phyloP scores from a whole-genome alignment of 1,140 invertebrate genomes.

The Vanessa atalanta region DNA sequence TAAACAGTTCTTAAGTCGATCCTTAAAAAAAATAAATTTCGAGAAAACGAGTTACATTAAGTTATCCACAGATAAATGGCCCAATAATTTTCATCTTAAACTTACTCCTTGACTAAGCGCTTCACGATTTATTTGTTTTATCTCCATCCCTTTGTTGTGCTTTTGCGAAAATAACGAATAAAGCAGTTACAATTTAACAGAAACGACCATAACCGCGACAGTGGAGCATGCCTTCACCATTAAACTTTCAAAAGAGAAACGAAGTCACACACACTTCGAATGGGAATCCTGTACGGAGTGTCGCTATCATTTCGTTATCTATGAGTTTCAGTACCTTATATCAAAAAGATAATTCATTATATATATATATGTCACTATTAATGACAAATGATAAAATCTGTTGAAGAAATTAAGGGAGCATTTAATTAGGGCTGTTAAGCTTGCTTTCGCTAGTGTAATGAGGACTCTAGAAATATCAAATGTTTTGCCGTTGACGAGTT shows the following conservation, averaged over 20 bases:
- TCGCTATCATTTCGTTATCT: no score
- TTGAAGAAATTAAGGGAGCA: no score
- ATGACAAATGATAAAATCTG: no score
- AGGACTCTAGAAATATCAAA: no score
- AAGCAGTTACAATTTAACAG: slow-evolving; percentile 64
- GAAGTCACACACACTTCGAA: slow-evolving; percentile 29
- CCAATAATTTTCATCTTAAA: slow-evolving; percentile 41
- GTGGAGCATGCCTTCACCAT: slow-evolving; percentile 45
- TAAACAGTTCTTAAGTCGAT: background rate
- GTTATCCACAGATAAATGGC: slow-evolving; percentile 31
- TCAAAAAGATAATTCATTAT: no score
- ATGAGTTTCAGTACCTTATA: no score
- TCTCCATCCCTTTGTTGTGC: slow-evolving; percentile 64
- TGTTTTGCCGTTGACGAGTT: no score
- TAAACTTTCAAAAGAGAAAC: slow-evolving; percentile 49
- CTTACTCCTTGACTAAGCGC: slow-evolving; percentile 48
- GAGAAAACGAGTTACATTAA: slow-evolving; percentile 29
- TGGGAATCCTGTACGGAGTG: no score
- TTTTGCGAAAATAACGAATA: slow-evolving; percentile 59
- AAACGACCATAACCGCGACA: slow-evolving; percentile 61
- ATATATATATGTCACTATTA: no score
- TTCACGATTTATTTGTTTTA: slow-evolving; percentile 67
- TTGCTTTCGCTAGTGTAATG: no score
- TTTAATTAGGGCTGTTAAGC: no score
- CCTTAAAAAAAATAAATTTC: slow-evolving; percentile 22